These are phyloP conservation scores for Eremophila alpestris DNA, from an alignment of 2,797 vertebrate species.

Conservation along the genomic window DNA sequence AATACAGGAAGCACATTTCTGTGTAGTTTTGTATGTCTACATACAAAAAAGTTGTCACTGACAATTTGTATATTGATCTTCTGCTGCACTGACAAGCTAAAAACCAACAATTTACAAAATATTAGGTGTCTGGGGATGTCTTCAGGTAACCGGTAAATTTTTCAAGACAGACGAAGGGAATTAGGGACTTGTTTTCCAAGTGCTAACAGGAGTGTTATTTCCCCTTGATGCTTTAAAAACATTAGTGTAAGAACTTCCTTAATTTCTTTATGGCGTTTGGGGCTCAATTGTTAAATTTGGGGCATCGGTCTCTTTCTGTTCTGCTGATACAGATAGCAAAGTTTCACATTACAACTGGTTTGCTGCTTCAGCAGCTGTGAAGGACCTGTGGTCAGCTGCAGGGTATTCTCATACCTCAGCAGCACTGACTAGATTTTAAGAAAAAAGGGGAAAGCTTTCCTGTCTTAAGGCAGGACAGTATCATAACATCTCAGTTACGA, in stretches of 20 bases:
- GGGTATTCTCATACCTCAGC: background rate
- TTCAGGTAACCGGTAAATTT: background rate
- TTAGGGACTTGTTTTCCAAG: background rate
- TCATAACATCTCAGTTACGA: background rate
- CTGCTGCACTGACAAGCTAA: background rate
- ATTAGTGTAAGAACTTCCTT: background rate
- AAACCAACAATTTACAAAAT: rapidly evolving
- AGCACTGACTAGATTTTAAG: background rate
- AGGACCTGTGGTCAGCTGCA: background rate
- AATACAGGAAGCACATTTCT: background rate
- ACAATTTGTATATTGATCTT: background rate
- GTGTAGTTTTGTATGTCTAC: background rate
- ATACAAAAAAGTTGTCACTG: too few relatives aligned
- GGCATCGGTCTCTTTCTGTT: background rate
- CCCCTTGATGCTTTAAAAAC: background rate
- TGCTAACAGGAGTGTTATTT: background rate
- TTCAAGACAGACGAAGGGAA: background rate
- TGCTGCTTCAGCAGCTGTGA: background rate
- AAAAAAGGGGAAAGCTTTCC: background rate
- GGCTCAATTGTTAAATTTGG: background rate
- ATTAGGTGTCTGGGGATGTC: background rate
- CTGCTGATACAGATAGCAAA: background rate
- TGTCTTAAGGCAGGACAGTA: background rate
- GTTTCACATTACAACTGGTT: background rate
- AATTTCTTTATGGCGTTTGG: background rate